These are phyloP conservation scores for Watsonalla binaria DNA, from an alignment of 2,888 invertebrate species.

Conservation along the genomic window DNA sequence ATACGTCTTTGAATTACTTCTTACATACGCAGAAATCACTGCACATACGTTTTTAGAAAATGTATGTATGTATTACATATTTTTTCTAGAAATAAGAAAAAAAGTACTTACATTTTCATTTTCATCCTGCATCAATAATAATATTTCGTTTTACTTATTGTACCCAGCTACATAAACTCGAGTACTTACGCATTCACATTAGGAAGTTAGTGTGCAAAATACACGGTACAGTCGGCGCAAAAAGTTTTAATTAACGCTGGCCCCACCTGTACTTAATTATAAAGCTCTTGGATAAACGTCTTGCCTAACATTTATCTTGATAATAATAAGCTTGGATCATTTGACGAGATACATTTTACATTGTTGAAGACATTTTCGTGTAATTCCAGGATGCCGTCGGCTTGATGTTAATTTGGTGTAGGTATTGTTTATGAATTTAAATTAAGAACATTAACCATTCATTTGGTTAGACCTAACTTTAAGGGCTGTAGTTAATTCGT, in stretches of 20 bases:
- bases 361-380: background rate
- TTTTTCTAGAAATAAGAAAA: too few relatives aligned
- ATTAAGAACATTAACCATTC: too few relatives aligned
- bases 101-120: too few relatives aligned
- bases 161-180: background rate
- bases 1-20: too few relatives aligned
- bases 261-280: slow-evolving; percentile 14
- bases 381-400: background rate
- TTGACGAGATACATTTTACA: background rate
- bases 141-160: too few relatives aligned
- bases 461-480: too few relatives aligned
- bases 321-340: slow-evolving; percentile 8
- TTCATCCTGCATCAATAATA: too few relatives aligned
- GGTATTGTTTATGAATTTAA: too few relatives aligned
- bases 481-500: too few relatives aligned
- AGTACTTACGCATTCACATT: background rate
- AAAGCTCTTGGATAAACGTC: slow-evolving; percentile 4
- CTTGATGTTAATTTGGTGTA: background rate
- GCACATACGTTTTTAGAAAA: too few relatives aligned
- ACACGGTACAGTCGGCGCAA: slow-evolving; percentile 1
- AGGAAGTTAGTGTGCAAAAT: background rate
- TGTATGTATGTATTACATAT: too few relatives aligned
- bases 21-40: too few relatives aligned
- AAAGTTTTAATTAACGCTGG: slow-evolving; percentile 20
- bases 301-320: slow-evolving; percentile 14